Conservation (phyloP, 2,113 vertebrate genomes). For the Silurus asotus region DNA sequence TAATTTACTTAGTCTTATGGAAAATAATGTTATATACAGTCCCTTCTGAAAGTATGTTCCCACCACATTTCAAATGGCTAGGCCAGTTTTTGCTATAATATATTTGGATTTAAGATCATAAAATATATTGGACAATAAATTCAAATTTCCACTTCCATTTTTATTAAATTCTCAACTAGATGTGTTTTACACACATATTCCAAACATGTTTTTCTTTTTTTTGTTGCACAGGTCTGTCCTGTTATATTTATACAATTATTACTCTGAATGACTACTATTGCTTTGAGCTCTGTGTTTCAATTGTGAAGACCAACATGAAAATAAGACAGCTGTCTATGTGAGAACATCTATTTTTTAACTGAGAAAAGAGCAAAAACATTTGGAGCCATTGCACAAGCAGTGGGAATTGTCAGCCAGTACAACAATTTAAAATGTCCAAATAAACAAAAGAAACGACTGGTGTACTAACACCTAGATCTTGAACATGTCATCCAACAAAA, state of each 20-base stretch:
- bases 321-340: neutral
- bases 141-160: neutral
- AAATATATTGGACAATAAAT: neutral
- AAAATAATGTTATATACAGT: neutral
- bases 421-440: neutral
- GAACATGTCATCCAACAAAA: neutral
- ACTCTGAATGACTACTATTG: neutral
- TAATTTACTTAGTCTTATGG: neutral
- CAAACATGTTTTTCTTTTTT: neutral
- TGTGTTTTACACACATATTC: neutral
- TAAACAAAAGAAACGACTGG: neutral
- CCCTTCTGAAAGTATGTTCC: neutral
- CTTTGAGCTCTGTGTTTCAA: neutral
- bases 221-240: neutral
- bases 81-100: neutral
- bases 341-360: neutral
- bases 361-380: neutral
- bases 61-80: neutral
- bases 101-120: neutral
- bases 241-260: neutral
- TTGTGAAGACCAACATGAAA: neutral
- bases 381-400: neutral
- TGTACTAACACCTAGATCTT: neutral
- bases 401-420: neutral
- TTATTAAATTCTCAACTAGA: neutral